Percentiles rank a stretch among this genome's conserved stretches.
Conservation (phyloP, 2,797 vertebrate species). For the Xiphophorus birchmanni region DNA sequence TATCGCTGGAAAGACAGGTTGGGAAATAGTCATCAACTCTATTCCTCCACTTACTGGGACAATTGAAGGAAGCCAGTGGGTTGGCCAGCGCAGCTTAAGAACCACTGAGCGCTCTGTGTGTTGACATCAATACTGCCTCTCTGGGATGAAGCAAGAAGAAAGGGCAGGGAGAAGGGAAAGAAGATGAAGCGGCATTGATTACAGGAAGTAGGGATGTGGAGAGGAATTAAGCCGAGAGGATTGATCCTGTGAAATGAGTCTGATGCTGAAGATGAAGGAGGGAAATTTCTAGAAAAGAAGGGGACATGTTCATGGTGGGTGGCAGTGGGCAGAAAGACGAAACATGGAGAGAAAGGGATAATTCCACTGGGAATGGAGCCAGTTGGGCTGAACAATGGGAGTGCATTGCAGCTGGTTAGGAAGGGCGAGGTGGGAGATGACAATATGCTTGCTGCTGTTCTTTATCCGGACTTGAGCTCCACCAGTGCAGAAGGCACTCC, state of each 20-base stretch:
- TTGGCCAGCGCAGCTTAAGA: conserved; percentile 58
- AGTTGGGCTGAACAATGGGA: conserved; percentile 72
- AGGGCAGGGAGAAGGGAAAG: conserved; percentile 5
- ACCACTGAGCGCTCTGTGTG: conserved; percentile 60
- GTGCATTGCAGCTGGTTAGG: conserved; percentile 70
- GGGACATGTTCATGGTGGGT: conserved; percentile 43
- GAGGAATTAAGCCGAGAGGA: conserved; percentile 35
- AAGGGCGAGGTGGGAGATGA: conserved; percentile 69
- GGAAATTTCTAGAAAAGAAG: conserved; percentile 49
- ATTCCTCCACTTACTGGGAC: conserved; percentile 54
- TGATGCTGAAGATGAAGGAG: conserved; percentile 49
- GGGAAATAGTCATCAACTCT: conserved; percentile 56
- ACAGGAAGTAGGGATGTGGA: conserved; percentile 37
- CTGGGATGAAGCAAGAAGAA: conserved; percentile 18
- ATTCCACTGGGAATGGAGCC: conserved; percentile 70
- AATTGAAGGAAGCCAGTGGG: conserved; percentile 38
- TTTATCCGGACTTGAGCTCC: conserved; percentile 61
- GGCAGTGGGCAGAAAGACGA: conserved; percentile 26
- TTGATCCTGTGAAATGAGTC: conserved; percentile 50
- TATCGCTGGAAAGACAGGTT: conserved; percentile 51
- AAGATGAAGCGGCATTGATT: conserved; percentile 19
- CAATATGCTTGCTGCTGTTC: conserved; percentile 76
- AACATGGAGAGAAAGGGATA: conserved; percentile 28
- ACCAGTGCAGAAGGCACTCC: conserved; percentile 58
- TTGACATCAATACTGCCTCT: conserved; percentile 64